Evolutionary conservation across 2,888 invertebrate species (phyloP), one percentile per base, ranked within the genome.

Genomic region (Orthosia gracilis): DNA sequence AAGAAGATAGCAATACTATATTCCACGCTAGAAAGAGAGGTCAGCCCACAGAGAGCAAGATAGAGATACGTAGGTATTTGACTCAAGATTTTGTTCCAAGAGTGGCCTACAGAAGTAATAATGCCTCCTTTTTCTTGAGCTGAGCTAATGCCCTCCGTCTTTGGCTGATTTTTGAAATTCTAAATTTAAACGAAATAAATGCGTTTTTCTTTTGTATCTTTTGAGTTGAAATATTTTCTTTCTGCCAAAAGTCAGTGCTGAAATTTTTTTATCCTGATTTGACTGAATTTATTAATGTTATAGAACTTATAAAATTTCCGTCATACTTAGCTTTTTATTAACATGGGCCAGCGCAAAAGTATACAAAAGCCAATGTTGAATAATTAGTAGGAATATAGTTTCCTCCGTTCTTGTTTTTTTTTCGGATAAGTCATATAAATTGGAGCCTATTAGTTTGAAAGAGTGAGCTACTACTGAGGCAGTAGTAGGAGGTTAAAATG

Each of bases 131-230:
- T 49, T 13, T 59, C 11, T 23, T 21, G 18, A 59, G 11, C 17
- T 17, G 4, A 12, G 13, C 13, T 23, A 31, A 13, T 26, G n/a
- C 26, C 1, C 31, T 1, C 52, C 0, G n/a, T 68, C 72, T 77
- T 18, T 78, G 58, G 52, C 47, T 61, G 12, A 45, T 50, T 47
- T 3, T 55, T 45, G 15, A 23, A 12, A 58, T 74, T 82, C 82
- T 55, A 64, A 71, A 74, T 81, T 82, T 58, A 61, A 81, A 82
- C 40, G 7, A 58, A 54, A 55, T 17, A 13, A 69, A 63, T 69
- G 12, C 78, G 78, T 23, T 61, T 73, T 70, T 81, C 69, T 73
- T 81, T 81, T 78, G 26, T 62, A 68, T 58, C 13, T 12, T 58
- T 9, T 3, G 5, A n/a, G 31, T 47, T 61, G 9, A 9, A n/a